phyloP scores from a whole-genome alignment of 2,113 vertebrate species.

The Bothrops jararaca region DNA sequence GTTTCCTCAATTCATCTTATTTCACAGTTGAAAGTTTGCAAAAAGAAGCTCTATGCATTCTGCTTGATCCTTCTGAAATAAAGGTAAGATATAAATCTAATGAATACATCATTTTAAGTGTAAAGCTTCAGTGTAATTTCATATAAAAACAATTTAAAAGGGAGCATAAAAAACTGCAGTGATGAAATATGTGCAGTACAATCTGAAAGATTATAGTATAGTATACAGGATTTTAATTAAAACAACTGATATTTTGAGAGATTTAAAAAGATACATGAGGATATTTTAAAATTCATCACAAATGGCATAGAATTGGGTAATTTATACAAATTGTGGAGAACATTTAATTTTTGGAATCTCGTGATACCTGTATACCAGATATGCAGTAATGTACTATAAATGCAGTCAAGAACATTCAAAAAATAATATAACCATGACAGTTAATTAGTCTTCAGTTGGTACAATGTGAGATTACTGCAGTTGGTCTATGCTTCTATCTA shows the following conservation, averaged over 20 bases:
- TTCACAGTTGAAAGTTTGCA: neutral
- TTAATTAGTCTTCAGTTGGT: neutral
- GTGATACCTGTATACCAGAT: neutral
- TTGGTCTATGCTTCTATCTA: neutral
- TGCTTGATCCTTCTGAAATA: neutral
- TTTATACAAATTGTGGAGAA: neutral
- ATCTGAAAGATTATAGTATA: neutral
- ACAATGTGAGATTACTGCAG: neutral
- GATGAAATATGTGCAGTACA: neutral
- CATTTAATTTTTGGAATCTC: neutral
- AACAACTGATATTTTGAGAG: neutral
- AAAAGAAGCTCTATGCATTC: neutral
- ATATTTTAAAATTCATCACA: neutral
- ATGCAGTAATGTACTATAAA: neutral
- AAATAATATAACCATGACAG: neutral
- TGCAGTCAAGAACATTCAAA: neutral
- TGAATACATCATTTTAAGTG: neutral
- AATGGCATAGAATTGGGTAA: neutral
- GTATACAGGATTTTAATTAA: neutral
- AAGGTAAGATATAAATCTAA: neutral
- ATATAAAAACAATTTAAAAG: neutral
- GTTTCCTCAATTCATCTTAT: neutral
- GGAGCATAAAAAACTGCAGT: neutral
- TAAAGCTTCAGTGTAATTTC: neutral
- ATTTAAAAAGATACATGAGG: neutral